A percentile compares a stretch with the other conserved stretches of the same genome.
Conservation (phyloP, 2,797 vertebrate species). For the Echeneis naucrates region DNA sequence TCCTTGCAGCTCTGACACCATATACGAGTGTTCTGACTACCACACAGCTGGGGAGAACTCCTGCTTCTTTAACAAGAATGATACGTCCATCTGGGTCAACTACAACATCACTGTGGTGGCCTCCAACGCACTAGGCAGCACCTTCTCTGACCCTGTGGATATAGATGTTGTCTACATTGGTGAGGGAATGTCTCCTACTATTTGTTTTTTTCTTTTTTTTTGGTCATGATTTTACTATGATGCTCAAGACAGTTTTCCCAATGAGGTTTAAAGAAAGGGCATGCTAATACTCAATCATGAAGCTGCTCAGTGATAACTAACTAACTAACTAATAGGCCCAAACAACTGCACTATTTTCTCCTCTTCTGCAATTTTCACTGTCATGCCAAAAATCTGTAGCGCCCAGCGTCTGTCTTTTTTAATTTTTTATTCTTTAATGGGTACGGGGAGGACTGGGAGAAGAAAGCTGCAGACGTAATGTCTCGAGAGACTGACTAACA, state of each 20-base stretch:
- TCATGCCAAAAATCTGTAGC: background rate
- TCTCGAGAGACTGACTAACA: background rate
- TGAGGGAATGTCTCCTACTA: constrained; percentile 72
- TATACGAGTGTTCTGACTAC: constrained; percentile 93
- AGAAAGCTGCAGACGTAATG: background rate
- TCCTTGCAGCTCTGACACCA: constrained; percentile 72
- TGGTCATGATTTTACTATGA: background rate
- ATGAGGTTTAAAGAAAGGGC: constrained; percentile 22
- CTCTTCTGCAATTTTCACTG: too few species aligned
- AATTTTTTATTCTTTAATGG: background rate
- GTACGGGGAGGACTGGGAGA: background rate
- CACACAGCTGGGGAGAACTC: constrained; percentile 89
- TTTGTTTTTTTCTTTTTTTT: background rate
- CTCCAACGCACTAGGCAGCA: constrained; percentile 88
- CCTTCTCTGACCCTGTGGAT: constrained; percentile 85
- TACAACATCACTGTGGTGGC: constrained; percentile 93
- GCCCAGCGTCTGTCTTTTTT: background rate
- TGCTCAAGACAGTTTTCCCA: background rate
- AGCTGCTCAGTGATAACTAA: constrained; percentile 29
- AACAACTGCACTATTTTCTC: background rate
- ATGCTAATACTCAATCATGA: constrained; percentile 20
- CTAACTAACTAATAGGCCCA: constrained; percentile 29
- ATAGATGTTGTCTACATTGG: constrained; percentile 92
- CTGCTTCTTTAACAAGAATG: constrained; percentile 93
- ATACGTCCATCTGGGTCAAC: constrained; percentile 89